Evolutionary conservation across 2,113 vertebrate genomes (phyloP).

Genomic region (Meleagris gallopavo): DNA sequence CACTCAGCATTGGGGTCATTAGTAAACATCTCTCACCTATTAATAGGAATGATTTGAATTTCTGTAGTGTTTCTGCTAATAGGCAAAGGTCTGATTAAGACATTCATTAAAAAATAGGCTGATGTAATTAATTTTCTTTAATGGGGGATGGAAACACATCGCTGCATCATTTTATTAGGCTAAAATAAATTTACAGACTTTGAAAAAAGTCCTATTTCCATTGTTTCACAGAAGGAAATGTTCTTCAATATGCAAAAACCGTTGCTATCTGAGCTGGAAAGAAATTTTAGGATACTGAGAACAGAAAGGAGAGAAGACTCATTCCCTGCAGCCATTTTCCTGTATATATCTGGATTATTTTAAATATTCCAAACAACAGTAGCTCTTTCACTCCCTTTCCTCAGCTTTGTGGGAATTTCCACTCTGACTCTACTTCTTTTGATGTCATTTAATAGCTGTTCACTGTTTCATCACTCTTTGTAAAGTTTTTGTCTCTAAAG

Average conservation of each 20-base stretch:
- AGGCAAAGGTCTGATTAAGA: neutral
- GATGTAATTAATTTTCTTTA: neutral
- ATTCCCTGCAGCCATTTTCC: constrained; percentile 6
- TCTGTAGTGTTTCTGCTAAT: neutral
- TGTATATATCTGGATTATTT: neutral
- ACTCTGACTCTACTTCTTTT: neutral
- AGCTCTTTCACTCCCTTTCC: neutral
- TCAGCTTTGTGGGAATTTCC: neutral
- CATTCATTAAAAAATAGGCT: neutral
- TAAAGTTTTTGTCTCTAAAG: neutral
- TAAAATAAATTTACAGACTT: neutral
- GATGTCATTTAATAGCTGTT: rapidly evolving
- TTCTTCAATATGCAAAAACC: neutral
- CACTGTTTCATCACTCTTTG: neutral
- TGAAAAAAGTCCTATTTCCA: neutral
- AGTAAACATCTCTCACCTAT: constrained; percentile 13
- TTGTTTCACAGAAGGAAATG: neutral
- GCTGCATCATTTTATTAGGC: neutral
- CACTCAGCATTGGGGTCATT: neutral
- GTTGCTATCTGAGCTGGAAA: constrained; percentile 24
- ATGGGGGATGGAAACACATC: neutral
- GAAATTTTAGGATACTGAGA: neutral
- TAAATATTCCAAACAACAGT: neutral
- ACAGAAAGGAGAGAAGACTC: neutral
- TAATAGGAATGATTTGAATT: neutral